Percentiles rank a stretch among this genome's conserved stretches.
Conservation (phyloP, 2,797 vertebrate species). For the Pseudochromis fuscus region DNA sequence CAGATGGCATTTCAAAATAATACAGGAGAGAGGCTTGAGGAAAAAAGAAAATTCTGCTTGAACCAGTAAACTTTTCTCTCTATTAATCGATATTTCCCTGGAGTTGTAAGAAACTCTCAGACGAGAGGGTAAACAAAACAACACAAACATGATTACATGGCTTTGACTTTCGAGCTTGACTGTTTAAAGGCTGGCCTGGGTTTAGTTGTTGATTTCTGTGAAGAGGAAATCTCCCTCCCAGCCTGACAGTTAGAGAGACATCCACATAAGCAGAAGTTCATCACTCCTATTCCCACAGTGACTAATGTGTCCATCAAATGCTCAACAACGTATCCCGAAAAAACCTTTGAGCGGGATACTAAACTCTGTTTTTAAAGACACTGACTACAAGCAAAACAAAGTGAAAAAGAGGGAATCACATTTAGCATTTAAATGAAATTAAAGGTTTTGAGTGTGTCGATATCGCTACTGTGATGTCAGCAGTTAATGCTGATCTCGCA, state of each 20-base stretch:
- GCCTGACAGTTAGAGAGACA: constrained; percentile 18
- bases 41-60: constrained; percentile 22
- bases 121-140: constrained; percentile 53
- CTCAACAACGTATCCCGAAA: not conserved
- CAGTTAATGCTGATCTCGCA: not conserved
- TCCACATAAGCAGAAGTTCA: constrained; percentile 15
- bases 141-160: constrained; percentile 30
- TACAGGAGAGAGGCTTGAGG: not conserved
- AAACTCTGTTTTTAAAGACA: not conserved
- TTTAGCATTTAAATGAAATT: not conserved
- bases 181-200: constrained; percentile 29
- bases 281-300: constrained; percentile 1
- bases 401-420: not conserved
- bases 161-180: constrained; percentile 37
- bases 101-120: constrained; percentile 33
- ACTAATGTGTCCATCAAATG: not conserved
- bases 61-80: constrained; percentile 22
- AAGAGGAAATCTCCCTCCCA: constrained; percentile 22
- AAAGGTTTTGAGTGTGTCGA: not conserved
- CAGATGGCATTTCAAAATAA: not conserved
- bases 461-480: not conserved
- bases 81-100: constrained; percentile 47
- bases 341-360: not conserved
- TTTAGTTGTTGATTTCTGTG: constrained; percentile 30
- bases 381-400: not conserved